Conservation (phyloP, 2,888 invertebrate genomes). For the Crepidodera aurea region DNA sequence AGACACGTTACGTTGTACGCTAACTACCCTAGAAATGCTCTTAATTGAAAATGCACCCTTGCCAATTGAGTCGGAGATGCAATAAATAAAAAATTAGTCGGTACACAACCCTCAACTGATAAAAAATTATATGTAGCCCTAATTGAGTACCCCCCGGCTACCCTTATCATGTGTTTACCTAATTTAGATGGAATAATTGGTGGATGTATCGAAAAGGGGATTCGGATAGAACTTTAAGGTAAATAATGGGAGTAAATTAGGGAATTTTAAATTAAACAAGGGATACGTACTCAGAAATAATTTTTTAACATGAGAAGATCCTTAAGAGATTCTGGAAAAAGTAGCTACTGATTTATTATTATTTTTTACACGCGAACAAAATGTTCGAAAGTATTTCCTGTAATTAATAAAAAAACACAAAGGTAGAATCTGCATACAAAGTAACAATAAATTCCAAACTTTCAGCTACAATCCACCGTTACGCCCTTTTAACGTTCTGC, state of each 20-base stretch:
- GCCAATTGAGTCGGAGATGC: conserved; percentile 11
- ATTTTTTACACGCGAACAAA: no score
- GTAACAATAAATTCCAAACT: conserved; percentile 2
- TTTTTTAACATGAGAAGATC: no score
- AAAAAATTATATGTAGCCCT: conserved; percentile 20
- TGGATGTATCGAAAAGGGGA: background rate
- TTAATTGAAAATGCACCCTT: conserved; percentile 30
- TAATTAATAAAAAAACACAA: no score
- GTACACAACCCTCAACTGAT: conserved; percentile 13
- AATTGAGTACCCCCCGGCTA: conserved; percentile 13
- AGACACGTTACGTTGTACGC: conserved; percentile 16
- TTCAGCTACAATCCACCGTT: conserved; percentile 1
- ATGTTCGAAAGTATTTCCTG: no score
- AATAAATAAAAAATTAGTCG: conserved; percentile 29
- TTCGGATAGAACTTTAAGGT: background rate
- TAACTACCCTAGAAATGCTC: conserved; percentile 12
- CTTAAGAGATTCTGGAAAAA: no score
- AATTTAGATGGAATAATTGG: conserved; percentile 22
- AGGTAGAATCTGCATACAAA: background rate
- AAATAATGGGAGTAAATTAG: conserved; percentile 4
- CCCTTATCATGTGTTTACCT: conserved; percentile 26
- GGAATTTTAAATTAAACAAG: conserved; percentile 6
- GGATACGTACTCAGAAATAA: no score
- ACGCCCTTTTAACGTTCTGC: conserved; percentile 24
- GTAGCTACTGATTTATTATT: no score